A percentile compares a stretch with the other conserved stretches of the same genome.
Evolutionary conservation across 2,797 vertebrate species (phyloP).

Genomic region (Carduelis carduelis): DNA sequence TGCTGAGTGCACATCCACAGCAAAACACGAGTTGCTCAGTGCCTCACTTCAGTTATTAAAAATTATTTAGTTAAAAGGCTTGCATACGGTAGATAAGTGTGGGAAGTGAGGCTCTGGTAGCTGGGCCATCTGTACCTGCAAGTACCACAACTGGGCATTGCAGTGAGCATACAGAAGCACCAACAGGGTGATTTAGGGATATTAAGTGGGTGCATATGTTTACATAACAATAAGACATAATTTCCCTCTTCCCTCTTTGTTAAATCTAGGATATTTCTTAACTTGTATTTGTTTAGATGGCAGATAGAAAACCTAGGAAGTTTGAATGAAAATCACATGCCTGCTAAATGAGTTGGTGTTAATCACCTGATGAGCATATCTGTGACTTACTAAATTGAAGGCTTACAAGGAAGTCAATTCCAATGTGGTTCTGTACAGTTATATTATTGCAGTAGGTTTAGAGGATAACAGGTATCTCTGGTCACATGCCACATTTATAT

Average conservation of each 20-base stretch:
- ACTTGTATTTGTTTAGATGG: neutral
- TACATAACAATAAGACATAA: neutral
- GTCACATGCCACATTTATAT: neutral
- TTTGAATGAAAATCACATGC: neutral
- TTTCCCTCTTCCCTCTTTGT: neutral
- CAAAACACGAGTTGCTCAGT: neutral
- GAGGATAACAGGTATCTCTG: neutral
- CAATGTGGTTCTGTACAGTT: neutral
- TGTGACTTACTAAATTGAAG: neutral
- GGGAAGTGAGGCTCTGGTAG: neutral
- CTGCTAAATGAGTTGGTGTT: neutral
- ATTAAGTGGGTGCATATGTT: neutral
- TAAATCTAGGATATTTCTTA: neutral
- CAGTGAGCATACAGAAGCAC: neutral
- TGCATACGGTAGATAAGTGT: neutral
- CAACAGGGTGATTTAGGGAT: neutral
- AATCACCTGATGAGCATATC: neutral
- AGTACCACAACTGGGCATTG: neutral
- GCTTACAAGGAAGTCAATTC: neutral
- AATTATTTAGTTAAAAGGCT: neutral
- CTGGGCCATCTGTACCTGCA: neutral
- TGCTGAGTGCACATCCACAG: neutral
- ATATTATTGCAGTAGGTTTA: neutral
- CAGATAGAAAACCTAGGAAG: neutral
- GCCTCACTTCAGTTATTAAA: neutral